A percentile compares a stretch with the other conserved stretches of the same genome.
Evolutionary conservation across 2,113 vertebrate genomes (phyloP).

Genomic region (Serinus canaria): DNA sequence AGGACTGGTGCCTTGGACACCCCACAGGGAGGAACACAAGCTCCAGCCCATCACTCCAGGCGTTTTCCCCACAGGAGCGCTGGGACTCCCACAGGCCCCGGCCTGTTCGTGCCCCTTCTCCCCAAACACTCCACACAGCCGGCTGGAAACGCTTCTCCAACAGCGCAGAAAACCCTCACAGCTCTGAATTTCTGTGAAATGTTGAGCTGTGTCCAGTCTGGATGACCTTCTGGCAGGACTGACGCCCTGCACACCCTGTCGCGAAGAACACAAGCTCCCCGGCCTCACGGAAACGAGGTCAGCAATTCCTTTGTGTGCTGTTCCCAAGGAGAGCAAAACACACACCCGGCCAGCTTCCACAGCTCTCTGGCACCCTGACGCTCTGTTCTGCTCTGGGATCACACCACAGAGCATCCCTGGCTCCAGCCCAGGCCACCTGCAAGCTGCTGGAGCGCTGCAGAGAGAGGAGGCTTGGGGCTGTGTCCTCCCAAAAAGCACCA

Average conservation of each 20-base stretch:
- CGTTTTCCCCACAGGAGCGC: no score
- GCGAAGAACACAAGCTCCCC: not conserved
- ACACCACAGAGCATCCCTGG: not conserved
- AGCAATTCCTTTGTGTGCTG: not conserved
- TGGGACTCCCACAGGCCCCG: no score
- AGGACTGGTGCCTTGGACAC: not conserved
- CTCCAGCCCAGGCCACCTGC: not conserved
- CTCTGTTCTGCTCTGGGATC: not conserved
- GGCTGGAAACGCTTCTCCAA: not conserved
- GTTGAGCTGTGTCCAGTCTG: not conserved
- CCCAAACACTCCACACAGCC: rapidly evolving
- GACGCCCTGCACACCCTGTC: rapidly evolving
- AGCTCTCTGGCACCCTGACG: not conserved
- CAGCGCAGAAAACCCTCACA: not conserved
- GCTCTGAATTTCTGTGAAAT: not conserved
- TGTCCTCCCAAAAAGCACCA: not conserved
- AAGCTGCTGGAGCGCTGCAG: not conserved
- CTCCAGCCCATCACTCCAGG: not conserved
- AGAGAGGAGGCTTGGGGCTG: not conserved
- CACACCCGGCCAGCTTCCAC: rapidly evolving
- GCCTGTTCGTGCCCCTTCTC: not conserved
- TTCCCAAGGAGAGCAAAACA: not conserved
- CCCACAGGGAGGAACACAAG: not conserved
- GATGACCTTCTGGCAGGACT: not conserved
- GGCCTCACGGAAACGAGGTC: not conserved